Conservation (phyloP, 2,888 invertebrate species). For the Rhopalosiphum nymphaeae region DNA sequence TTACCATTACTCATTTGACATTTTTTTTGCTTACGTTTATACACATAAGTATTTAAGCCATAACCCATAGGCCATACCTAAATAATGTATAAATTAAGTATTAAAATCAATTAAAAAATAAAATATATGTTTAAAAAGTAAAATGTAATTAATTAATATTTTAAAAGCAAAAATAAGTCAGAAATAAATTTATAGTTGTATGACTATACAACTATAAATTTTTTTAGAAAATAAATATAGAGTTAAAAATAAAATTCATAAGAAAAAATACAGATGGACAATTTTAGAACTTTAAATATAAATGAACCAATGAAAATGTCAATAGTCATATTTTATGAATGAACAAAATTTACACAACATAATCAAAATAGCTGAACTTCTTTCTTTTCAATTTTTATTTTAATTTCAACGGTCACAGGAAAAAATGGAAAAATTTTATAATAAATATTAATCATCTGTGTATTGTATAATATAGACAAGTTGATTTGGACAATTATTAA, state of each 20-base stretch:
- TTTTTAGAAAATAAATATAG: not conserved
- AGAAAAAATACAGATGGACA: not conserved
- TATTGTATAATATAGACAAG: not conserved
- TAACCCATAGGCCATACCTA: slow-evolving; percentile 62
- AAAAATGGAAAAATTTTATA: not conserved
- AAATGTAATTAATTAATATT: not conserved
- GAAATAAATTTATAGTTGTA: no score
- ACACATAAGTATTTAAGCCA: slow-evolving; percentile 48
- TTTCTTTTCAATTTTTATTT: not conserved
- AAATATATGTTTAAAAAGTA: not conserved
- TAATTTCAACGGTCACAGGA: not conserved
- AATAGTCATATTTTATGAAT: not conserved
- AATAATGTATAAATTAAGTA: not conserved
- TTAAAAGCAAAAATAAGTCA: not conserved
- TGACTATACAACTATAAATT: not conserved
- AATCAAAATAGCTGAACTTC: not conserved
- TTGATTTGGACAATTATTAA: not conserved
- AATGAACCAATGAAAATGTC: not conserved
- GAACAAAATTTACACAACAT: not conserved
- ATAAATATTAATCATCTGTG: not conserved
- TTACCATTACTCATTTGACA: slow-evolving; percentile 22
- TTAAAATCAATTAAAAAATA: not conserved
- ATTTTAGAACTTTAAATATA: not conserved
- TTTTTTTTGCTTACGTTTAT: slow-evolving; percentile 53
- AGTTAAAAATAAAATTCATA: not conserved